Percentiles rank a stretch among this genome's conserved stretches.
These are phyloP conservation scores for Stegostoma tigrinum DNA, from an alignment of 2,113 vertebrate genomes.

Conservation along the genomic window DNA sequence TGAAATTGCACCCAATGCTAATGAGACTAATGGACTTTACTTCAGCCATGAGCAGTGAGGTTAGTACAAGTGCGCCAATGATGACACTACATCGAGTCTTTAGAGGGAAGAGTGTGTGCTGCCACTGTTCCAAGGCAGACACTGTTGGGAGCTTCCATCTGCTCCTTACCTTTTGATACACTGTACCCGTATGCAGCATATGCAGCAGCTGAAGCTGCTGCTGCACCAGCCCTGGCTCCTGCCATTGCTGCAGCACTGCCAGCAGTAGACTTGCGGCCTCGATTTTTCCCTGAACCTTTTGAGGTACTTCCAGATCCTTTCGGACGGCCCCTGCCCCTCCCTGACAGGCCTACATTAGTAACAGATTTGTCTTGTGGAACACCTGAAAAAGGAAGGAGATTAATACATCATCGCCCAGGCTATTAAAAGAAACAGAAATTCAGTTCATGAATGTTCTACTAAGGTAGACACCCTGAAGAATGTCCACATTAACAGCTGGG, in stretches of 20 bases:
- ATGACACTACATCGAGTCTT: background rate
- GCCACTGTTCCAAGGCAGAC: background rate
- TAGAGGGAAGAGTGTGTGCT: background rate
- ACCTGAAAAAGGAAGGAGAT: slow-evolving; percentile 55
- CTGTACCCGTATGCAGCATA: slow-evolving; percentile 93
- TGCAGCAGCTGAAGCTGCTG: slow-evolving; percentile 84
- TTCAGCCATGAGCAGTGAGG: background rate
- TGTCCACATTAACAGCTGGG: background rate
- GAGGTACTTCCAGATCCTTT: slow-evolving; percentile 67
- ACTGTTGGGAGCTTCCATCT: background rate
- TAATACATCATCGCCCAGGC: background rate
- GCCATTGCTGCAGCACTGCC: slow-evolving; percentile 92
- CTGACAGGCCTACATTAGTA: slow-evolving; percentile 67
- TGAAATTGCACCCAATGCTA: background rate
- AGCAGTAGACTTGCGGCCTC: slow-evolving; percentile 81
- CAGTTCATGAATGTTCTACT: background rate
- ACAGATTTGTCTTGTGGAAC: slow-evolving; percentile 75
- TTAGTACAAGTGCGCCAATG: background rate
- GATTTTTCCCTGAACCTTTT: slow-evolving; percentile 75
- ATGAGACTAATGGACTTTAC: background rate
- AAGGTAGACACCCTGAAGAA: background rate
- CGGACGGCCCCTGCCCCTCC: slow-evolving; percentile 77
- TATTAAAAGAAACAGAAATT: background rate
- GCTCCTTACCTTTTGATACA: slow-evolving; percentile 79
- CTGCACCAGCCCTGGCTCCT: slow-evolving; percentile 89